Percentiles rank a stretch among this genome's conserved stretches.
Conservation (phyloP, 2,113 vertebrate species). For the Promerops cafer region DNA sequence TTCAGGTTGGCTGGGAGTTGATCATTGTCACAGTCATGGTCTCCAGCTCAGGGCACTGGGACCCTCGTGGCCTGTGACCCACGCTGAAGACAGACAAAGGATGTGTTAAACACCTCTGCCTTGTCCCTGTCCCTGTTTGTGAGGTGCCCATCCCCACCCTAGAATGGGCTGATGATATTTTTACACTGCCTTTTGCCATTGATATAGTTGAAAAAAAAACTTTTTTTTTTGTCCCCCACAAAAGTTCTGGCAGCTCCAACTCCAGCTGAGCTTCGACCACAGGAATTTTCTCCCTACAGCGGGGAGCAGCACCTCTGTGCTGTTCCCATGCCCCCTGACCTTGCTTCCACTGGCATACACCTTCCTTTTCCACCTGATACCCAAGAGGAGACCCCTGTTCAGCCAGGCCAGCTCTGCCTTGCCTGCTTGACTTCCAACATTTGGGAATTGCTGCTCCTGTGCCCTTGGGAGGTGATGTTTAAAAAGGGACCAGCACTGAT, state of each 20-base stretch:
- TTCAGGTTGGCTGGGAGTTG: background rate
- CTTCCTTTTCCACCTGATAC: background rate
- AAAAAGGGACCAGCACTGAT: background rate
- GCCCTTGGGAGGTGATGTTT: background rate
- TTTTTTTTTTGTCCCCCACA: background rate
- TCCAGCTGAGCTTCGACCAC: background rate
- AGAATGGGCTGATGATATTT: background rate
- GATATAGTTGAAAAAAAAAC: background rate
- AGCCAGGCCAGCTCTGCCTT: background rate
- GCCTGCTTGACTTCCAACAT: background rate
- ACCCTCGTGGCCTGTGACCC: background rate
- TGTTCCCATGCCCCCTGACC: background rate
- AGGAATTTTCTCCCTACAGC: accelerated
- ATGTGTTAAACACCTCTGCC: background rate
- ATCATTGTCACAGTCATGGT: background rate
- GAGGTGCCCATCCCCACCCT: background rate
- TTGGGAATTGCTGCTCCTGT: background rate
- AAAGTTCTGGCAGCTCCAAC: background rate
- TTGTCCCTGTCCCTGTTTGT: background rate
- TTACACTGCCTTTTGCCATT: background rate
- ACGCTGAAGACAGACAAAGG: background rate
- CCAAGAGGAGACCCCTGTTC: background rate
- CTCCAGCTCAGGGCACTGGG: background rate
- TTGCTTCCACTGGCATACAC: background rate
- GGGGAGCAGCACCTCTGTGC: background rate